Evolutionary conservation across 2,113 vertebrate species (phyloP).

Genomic region (Mesoclemmys tuberculata): DNA sequence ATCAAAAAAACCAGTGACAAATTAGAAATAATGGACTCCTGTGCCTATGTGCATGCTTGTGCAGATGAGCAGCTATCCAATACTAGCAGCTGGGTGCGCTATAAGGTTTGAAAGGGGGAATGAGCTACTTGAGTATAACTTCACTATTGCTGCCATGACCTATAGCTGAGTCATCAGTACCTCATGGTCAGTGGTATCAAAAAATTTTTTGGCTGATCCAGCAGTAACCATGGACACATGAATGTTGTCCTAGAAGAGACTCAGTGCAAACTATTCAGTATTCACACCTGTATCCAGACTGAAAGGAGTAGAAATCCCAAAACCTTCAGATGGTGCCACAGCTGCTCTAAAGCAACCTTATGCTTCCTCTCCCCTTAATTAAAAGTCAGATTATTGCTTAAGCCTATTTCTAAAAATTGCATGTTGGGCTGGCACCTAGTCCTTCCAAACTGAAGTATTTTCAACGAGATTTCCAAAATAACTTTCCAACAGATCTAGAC

Average conservation of each 20-base stretch:
- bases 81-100: not conserved
- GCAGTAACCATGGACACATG: not conserved
- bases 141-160: not conserved
- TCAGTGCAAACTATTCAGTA: not conserved
- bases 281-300: not conserved
- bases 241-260: not conserved
- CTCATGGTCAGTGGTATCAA: not conserved
- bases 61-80: not conserved
- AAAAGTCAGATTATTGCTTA: not conserved
- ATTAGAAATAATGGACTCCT: not conserved
- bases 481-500: not conserved
- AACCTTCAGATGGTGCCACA: rapidly evolving
- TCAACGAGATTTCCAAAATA: not conserved
- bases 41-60: not conserved
- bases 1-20: not conserved
- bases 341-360: not conserved
- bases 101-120: not conserved
- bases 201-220: not conserved
- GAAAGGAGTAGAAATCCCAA: not conserved
- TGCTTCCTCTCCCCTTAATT: not conserved
- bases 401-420: not conserved
- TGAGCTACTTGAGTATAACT: not conserved
- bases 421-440: not conserved
- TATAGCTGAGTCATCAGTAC: not conserved
- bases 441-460: not conserved